These are phyloP conservation scores for Amblyjoppa fuscipennis DNA, from an alignment of 2,888 invertebrate species.

Conservation along the genomic window DNA sequence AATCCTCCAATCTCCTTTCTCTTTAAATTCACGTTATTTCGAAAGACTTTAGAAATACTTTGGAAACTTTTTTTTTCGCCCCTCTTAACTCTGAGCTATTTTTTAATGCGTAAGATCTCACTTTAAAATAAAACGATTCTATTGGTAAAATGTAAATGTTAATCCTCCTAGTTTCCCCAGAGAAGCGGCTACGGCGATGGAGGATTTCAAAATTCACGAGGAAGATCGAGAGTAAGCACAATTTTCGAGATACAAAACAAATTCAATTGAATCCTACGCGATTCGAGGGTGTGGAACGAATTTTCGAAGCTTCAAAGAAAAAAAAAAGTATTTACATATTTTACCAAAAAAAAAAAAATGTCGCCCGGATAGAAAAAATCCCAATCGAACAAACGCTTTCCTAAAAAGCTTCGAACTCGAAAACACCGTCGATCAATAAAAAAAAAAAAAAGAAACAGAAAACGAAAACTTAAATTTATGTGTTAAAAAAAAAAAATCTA, in stretches of 20 bases:
- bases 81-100: conserved; percentile 2
- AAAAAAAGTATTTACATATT: too few species aligned
- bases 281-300: too few species aligned
- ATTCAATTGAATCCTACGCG: conserved; percentile 17
- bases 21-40: conserved; percentile 46
- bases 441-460: neutral
- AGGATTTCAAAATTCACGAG: conserved; percentile 85
- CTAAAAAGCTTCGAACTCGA: neutral
- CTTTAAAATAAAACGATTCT: conserved; percentile 9
- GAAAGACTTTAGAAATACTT: conserved; percentile 3
- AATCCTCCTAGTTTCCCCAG: conserved; percentile 79
- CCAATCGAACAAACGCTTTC: neutral
- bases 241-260: conserved; percentile 24
- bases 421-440: too few species aligned
- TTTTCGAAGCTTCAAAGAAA: too few species aligned
- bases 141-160: conserved; percentile 43
- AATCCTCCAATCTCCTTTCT: conserved; percentile 56
- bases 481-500: neutral
- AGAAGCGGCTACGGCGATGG: conserved; percentile 85
- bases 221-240: conserved; percentile 87
- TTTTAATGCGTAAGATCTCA: neutral
- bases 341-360: too few species aligned
- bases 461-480: too few species aligned
- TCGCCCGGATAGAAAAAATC: neutral
- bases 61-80: neutral